A percentile compares a stretch with the other conserved stretches of the same genome.
These are phyloP conservation scores for Erpornis zantholeuca DNA, from an alignment of 2,113 vertebrate species.

Conservation along the genomic window DNA sequence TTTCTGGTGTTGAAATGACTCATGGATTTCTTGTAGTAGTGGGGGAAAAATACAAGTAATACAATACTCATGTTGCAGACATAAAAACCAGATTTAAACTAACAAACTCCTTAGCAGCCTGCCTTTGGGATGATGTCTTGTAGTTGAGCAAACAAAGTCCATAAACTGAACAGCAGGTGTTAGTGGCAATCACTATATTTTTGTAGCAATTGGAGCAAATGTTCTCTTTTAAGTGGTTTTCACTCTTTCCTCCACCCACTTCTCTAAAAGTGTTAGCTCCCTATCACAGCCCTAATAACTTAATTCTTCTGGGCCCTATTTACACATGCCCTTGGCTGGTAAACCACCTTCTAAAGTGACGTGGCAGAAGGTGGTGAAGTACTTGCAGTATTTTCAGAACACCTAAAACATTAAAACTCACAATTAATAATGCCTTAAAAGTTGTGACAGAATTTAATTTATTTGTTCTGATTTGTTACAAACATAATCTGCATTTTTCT, in stretches of 20 bases:
- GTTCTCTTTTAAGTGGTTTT: conserved; percentile 33
- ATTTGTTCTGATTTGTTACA: not conserved
- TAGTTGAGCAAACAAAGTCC: not conserved
- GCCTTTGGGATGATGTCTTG: conserved; percentile 23
- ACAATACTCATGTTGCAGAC: conserved; percentile 1
- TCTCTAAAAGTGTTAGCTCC: not conserved
- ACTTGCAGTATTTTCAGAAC: not conserved
- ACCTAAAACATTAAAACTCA: not conserved
- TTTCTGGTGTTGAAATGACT: conserved; percentile 10
- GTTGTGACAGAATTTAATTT: not conserved
- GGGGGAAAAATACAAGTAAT: not conserved
- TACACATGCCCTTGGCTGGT: not conserved
- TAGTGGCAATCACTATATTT: conserved; percentile 24
- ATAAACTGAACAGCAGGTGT: conserved; percentile 47
- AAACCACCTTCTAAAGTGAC: not conserved
- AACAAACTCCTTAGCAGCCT: conserved; percentile 15
- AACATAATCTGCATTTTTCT: not conserved
- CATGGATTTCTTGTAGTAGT: not conserved
- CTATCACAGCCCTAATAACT: not conserved
- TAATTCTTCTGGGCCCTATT: not conserved
- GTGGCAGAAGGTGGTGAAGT: not conserved
- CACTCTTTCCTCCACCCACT: conserved; percentile 24
- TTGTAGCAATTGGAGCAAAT: conserved; percentile 39
- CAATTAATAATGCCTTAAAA: not conserved
- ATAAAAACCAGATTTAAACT: conserved; percentile 13